phyloP scores from a whole-genome alignment of 2,113 vertebrate genomes.

The Pomatorhinus ruficollis region DNA sequence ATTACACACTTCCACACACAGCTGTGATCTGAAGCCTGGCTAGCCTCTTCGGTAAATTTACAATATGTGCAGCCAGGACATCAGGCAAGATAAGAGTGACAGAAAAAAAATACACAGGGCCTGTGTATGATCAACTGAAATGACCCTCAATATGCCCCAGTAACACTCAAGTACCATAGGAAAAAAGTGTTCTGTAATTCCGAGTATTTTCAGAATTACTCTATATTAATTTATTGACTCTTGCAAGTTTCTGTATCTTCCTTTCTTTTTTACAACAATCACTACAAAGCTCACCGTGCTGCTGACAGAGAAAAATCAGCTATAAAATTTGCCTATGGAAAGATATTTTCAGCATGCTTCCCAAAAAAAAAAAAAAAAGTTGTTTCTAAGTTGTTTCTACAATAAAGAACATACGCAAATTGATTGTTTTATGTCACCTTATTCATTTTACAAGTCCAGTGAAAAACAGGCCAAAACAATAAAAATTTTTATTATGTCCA shows the following conservation, averaged over 20 bases:
- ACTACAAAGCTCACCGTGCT: not conserved
- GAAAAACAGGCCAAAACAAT: not conserved
- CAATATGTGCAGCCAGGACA: not conserved
- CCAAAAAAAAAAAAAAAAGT: not conserved
- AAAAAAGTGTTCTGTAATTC: not conserved
- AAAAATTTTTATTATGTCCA: not conserved
- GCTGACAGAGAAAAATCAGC: not conserved
- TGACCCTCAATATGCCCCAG: not conserved
- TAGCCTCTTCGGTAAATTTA: not conserved
- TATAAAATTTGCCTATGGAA: not conserved
- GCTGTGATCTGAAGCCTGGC: not conserved
- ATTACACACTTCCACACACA: not conserved
- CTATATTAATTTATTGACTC: not conserved
- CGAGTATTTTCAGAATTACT: not conserved
- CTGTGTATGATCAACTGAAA: not conserved
- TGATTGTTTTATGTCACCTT: not conserved
- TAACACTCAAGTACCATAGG: not conserved
- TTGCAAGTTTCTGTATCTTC: not conserved
- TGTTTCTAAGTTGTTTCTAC: not conserved
- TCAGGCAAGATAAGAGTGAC: not conserved
- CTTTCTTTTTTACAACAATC: not conserved
- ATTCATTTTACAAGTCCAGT: not conserved
- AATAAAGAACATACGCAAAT: not conserved
- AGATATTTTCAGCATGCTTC: not conserved
- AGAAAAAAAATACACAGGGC: not conserved